Evolutionary conservation across 2,888 invertebrate species (phyloP).

Genomic region (Pachycephus smyrnensis): DNA sequence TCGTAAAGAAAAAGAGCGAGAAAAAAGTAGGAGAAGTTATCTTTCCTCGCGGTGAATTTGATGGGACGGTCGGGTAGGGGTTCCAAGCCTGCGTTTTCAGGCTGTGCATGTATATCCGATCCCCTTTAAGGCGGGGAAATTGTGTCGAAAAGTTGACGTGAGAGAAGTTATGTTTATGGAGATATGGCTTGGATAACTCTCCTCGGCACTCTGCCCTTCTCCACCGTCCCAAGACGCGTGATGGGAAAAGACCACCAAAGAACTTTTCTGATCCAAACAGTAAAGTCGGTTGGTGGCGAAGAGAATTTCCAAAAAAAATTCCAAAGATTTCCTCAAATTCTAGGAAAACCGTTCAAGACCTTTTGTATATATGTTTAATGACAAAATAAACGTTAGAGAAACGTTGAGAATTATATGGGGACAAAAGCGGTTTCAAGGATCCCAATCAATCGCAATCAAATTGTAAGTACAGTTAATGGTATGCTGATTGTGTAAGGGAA

Average conservation of each 20-base stretch:
- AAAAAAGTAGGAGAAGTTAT: constrained; percentile 7
- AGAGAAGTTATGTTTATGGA: constrained; percentile 35
- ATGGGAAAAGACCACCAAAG: neutral
- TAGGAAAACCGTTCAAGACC: neutral
- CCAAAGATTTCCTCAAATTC: neutral
- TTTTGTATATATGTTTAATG: neutral
- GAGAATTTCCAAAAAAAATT: neutral
- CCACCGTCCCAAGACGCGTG: constrained; percentile 2
- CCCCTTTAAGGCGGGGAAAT: constrained; percentile 30
- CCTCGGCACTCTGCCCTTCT: constrained; percentile 8
- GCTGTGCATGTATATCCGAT: constrained; percentile 19
- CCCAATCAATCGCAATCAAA: no score
- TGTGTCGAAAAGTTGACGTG: constrained; percentile 30
- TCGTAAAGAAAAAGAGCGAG: constrained; percentile 7
- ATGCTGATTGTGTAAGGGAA: no score
- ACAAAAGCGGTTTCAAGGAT: no score
- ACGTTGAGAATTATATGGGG: no score
- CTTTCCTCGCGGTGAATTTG: constrained; percentile 4
- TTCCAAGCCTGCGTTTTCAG: neutral
- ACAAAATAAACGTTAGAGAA: no score
- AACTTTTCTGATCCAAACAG: neutral
- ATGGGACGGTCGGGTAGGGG: neutral
- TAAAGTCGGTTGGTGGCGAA: neutral
- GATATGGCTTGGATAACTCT: constrained; percentile 41
- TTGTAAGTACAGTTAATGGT: no score